Conservation (phyloP, 1,140 invertebrate genomes). For the Hylaeus anthracinus region DNA sequence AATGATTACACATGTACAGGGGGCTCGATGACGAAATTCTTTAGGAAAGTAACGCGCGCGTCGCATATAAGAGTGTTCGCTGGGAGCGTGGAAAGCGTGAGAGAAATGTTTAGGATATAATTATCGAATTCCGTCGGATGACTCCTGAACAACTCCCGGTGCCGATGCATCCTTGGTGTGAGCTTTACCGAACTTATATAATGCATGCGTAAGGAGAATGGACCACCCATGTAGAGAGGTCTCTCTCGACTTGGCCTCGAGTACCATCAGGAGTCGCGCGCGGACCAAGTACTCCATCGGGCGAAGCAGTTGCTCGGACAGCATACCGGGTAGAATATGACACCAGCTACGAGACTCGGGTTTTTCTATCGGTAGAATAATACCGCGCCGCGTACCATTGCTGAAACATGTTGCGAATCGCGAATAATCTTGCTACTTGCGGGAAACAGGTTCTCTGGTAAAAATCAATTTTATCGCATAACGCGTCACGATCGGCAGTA, state of each 20-base stretch:
- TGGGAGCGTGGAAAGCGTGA: neutral
- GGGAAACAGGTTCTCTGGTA: no score
- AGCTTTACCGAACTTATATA: slow-evolving; percentile 73
- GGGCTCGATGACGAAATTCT: neutral
- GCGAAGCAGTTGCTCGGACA: slow-evolving; percentile 65
- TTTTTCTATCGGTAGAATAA: slow-evolving; percentile 52
- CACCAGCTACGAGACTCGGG: slow-evolving; percentile 53
- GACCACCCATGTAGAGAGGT: slow-evolving; percentile 78
- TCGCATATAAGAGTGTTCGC: no score
- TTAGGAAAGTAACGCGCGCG: neutral
- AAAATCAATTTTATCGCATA: neutral
- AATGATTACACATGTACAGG: neutral
- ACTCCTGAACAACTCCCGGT: slow-evolving; percentile 20
- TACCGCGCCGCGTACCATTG: neutral
- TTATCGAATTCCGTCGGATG: slow-evolving; percentile 55
- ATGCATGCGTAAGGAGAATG: slow-evolving; percentile 77
- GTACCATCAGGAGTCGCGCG: slow-evolving; percentile 75
- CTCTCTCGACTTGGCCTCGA: slow-evolving; percentile 73
- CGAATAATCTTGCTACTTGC: neutral
- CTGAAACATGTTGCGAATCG: neutral
- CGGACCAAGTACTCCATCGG: slow-evolving; percentile 77
- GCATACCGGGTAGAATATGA: slow-evolving; percentile 73
- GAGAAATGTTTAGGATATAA: slow-evolving; percentile 54
- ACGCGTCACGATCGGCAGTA: no score
- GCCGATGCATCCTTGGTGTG: slow-evolving; percentile 56